Conservation (phyloP, 2,888 invertebrate genomes). For the Muscina levida region DNA sequence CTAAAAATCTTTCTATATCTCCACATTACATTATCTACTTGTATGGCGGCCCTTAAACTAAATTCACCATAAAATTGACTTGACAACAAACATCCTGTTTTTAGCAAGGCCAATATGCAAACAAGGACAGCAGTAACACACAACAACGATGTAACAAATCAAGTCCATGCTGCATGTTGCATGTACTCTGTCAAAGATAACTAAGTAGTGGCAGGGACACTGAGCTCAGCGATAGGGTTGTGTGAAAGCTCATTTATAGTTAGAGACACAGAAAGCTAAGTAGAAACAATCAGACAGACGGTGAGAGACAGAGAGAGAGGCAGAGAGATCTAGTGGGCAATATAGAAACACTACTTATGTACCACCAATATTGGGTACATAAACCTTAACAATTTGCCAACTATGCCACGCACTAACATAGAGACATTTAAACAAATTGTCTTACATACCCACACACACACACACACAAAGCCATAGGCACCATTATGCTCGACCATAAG, state of each 20-base stretch:
- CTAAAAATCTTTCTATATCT: too few species aligned
- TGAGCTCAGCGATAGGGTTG: too few species aligned
- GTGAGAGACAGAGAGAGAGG: too few species aligned
- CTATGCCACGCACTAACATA: slow-evolving; percentile 27
- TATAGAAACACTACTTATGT: too few species aligned
- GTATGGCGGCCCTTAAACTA: too few species aligned
- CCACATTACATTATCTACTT: too few species aligned
- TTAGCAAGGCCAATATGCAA: slow-evolving; percentile 14
- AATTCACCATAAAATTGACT: slow-evolving; percentile 21
- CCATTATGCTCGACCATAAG: too few species aligned
- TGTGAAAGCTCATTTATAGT: too few species aligned
- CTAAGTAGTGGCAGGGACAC: not conserved
- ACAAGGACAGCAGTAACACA: slow-evolving; percentile 9
- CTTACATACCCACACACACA: too few species aligned
- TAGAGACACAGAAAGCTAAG: not conserved
- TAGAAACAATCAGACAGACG: not conserved
- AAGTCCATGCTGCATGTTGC: slow-evolving; percentile 15
- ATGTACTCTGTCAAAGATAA: not conserved
- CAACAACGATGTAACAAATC: slow-evolving; percentile 2
- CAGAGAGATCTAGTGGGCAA: not conserved
- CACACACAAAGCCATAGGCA: too few species aligned
- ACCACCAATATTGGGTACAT: slow-evolving; percentile 46
- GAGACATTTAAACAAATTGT: too few species aligned
- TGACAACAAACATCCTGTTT: slow-evolving; percentile 32
- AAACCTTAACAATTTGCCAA: slow-evolving; percentile 46